phyloP scores from a whole-genome alignment of 2,113 vertebrate genomes.

The Plestiodon gilberti region DNA sequence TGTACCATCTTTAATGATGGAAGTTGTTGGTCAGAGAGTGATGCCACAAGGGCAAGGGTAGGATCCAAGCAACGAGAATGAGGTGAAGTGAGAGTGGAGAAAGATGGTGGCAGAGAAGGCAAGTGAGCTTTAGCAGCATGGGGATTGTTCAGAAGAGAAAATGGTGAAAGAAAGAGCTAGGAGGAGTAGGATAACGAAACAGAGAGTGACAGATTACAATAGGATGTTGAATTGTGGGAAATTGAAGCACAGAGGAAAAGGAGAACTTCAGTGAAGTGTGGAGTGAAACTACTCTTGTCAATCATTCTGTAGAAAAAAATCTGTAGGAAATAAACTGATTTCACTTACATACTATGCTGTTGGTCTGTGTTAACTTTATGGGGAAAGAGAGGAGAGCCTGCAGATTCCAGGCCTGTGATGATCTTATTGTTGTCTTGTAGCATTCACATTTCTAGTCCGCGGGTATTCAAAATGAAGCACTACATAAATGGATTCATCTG shows the following conservation, averaged over 20 bases:
- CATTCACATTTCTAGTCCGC: neutral
- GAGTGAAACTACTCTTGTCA: neutral
- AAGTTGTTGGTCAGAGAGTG: too few species aligned
- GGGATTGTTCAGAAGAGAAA: neutral
- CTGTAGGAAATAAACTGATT: too few species aligned
- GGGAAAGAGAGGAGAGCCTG: neutral
- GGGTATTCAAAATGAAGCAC: too few species aligned
- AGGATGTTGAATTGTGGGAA: neutral
- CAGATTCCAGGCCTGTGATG: neutral
- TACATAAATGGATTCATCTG: neutral
- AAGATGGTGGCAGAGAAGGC: too few species aligned
- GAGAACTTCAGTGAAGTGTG: neutral
- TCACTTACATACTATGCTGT: too few species aligned
- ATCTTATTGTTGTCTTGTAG: neutral
- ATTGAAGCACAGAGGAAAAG: neutral
- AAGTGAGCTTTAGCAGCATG: too few species aligned
- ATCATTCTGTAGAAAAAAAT: neutral
- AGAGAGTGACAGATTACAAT: neutral
- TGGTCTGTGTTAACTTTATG: neutral
- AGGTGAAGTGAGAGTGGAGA: too few species aligned
- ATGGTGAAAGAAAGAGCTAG: neutral
- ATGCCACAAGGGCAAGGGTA: too few species aligned
- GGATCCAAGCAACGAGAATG: too few species aligned
- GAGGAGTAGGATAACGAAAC: neutral
- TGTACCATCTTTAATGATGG: too few species aligned